Percentiles rank a stretch among this genome's conserved stretches.
phyloP scores from a whole-genome alignment of 2,888 invertebrate genomes.

The Caenorhabditis sulstoni region DNA sequence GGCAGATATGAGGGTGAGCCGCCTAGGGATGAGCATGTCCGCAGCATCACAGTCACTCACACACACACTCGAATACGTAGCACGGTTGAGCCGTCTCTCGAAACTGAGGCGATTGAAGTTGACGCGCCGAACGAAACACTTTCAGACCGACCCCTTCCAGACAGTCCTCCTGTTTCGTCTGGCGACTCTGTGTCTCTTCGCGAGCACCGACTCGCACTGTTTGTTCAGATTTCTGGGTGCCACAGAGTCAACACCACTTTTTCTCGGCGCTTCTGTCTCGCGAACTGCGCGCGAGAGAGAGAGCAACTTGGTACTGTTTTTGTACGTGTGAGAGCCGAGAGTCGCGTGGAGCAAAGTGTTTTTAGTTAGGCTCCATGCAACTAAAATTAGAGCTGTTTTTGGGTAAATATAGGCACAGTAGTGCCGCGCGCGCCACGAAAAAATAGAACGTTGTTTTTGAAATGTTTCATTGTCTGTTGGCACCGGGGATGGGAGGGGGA shows the following conservation, averaged over 20 bases:
- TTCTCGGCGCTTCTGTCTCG: conserved; percentile 36
- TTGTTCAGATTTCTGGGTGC: conserved; percentile 56
- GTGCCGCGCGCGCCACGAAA: conserved; percentile 6
- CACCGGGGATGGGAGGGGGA: too few species aligned
- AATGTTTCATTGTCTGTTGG: conserved; percentile 42
- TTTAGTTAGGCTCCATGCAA: conserved; percentile 44
- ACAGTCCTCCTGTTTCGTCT: conserved; percentile 28
- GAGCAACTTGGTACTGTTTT: conserved; percentile 55
- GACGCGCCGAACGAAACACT: conserved; percentile 14
- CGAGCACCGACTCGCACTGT: conserved; percentile 3
- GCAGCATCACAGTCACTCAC: too few species aligned
- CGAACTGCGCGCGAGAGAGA: conserved; percentile 4
- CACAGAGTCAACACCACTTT: conserved; percentile 35
- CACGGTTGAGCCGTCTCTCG: neutral
- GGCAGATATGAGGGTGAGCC: neutral
- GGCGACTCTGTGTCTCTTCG: conserved; percentile 1
- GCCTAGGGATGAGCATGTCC: conserved; percentile 11
- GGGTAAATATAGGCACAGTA: conserved; percentile 41
- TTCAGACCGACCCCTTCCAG: conserved; percentile 22
- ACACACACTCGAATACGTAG: too few species aligned
- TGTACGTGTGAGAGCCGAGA: neutral
- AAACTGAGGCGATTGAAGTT: neutral
- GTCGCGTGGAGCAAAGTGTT: conserved; percentile 42
- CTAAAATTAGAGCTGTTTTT: conserved; percentile 58
- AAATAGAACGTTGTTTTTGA: conserved; percentile 46